A percentile compares a stretch with the other conserved stretches of the same genome.
Evolutionary conservation across 2,113 vertebrate species (phyloP).

Genomic region (Ciconia stormi): DNA sequence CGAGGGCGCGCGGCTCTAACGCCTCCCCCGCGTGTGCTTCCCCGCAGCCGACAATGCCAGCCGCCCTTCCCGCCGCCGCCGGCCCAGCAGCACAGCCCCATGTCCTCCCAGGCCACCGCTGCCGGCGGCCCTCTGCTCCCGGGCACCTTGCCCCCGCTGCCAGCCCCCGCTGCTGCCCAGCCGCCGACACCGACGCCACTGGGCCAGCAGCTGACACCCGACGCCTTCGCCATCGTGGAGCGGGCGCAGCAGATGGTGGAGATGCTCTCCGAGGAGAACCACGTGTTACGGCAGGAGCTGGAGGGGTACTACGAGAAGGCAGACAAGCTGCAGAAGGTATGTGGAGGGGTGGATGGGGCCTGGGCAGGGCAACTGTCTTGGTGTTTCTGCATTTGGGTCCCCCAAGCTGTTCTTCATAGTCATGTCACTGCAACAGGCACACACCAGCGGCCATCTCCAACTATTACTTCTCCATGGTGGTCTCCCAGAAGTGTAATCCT

Average conservation of each 20-base stretch:
- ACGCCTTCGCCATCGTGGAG: slow-evolving; percentile 82
- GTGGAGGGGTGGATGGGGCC: not conserved
- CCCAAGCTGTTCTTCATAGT: not conserved
- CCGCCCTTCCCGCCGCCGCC: slow-evolving; percentile 54
- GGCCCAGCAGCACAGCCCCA: slow-evolving; percentile 79
- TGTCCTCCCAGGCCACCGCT: slow-evolving; percentile 77
- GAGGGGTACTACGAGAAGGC: slow-evolving; percentile 81
- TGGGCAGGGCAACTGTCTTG: not conserved
- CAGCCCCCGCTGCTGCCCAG: slow-evolving; percentile 18
- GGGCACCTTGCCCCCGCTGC: slow-evolving; percentile 50
- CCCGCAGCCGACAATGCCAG: slow-evolving; percentile 77
- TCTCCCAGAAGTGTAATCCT: not conserved
- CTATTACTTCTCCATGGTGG: not conserved
- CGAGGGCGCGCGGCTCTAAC: fast-evolving
- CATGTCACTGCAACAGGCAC: not conserved
- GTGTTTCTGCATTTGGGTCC: not conserved
- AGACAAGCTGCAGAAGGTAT: slow-evolving; percentile 84
- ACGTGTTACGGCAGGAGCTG: slow-evolving; percentile 81
- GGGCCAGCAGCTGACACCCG: slow-evolving; percentile 74
- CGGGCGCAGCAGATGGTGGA: slow-evolving; percentile 88
- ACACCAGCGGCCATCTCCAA: not conserved
- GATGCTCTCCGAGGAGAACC: slow-evolving; percentile 84
- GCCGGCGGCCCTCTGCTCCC: slow-evolving; percentile 63
- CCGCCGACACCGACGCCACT: not conserved
- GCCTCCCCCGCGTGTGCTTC: not conserved